phyloP scores from a whole-genome alignment of 2,888 invertebrate species.

The Bellardia pandia region DNA sequence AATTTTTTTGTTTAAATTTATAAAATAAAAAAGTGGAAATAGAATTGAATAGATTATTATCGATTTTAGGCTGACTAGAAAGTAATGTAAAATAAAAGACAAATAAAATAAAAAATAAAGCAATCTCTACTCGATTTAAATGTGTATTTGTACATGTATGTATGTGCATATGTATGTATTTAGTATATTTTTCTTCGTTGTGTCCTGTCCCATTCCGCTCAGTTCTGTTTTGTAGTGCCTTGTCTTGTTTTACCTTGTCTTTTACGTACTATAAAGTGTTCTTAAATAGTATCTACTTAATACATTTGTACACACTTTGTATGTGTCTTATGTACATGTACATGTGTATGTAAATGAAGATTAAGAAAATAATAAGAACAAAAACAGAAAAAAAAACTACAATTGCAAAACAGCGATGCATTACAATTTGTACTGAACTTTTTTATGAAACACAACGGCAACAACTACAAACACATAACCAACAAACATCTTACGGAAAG shows the following conservation, averaged over 20 bases:
- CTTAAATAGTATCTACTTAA: slow-evolving; percentile 10
- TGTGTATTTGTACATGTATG: not conserved
- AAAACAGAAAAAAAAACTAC: not conserved
- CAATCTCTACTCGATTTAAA: not conserved
- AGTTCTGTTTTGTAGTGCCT: not conserved
- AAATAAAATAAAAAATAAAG: not conserved
- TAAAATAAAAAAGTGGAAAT: not conserved
- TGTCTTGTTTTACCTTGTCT: not conserved
- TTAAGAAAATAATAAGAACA: not conserved
- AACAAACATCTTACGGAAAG: slow-evolving; percentile 61
- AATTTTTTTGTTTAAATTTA: not conserved
- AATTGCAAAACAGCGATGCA: slow-evolving; percentile 43
- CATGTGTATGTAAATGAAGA: not conserved
- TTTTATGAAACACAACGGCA: not conserved
- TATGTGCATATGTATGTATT: too few relatives aligned
- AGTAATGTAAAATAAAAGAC: not conserved
- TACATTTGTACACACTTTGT: not conserved
- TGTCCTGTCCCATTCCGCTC: not conserved
- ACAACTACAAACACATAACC: slow-evolving; percentile 3
- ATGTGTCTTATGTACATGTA: not conserved
- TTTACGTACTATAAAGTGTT: slow-evolving; percentile 16
- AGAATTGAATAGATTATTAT: not conserved
- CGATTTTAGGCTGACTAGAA: not conserved
- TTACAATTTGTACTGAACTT: slow-evolving; percentile 9
- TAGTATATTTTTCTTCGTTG: not conserved